phyloP scores from a whole-genome alignment of 64 coral and sea anemone genomes.

The Montipora capricornis region DNA sequence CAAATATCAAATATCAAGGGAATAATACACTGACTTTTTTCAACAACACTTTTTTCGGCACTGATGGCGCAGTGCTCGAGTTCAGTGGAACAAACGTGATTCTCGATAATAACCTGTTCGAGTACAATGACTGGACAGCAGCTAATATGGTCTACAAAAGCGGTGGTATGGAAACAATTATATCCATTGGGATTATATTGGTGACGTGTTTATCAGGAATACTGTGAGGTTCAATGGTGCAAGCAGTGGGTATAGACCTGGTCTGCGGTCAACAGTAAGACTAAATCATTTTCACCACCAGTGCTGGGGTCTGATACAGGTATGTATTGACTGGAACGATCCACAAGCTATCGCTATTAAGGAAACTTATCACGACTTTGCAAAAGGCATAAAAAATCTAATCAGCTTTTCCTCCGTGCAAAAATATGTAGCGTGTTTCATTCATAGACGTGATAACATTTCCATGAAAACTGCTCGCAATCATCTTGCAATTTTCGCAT shows the following conservation, averaged over 20 bases:
- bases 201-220: slow-evolving; percentile 65
- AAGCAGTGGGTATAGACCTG: slow-evolving; percentile 64
- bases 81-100: slow-evolving; percentile 67
- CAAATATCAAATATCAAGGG: neutral
- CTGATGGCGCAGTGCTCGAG: slow-evolving; percentile 81
- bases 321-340: neutral
- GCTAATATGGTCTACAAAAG: slow-evolving; percentile 67
- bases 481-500: too few species aligned
- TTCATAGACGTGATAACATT: too few species aligned
- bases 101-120: slow-evolving; percentile 86
- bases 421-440: too few species aligned
- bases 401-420: too few species aligned
- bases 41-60: slow-evolving; percentile 86
- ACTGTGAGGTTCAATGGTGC: slow-evolving; percentile 76
- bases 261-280: slow-evolving; percentile 5
- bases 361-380: too few species aligned
- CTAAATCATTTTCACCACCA: slow-evolving; percentile 81
- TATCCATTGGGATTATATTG: slow-evolving; percentile 61
- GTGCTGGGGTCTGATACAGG: slow-evolving; percentile 86
- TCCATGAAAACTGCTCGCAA: too few species aligned
- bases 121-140: slow-evolving; percentile 85
- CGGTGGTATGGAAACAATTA: slow-evolving; percentile 66
- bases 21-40: slow-evolving; percentile 18
- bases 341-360: too few species aligned
- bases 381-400: too few species aligned